A percentile compares a stretch with the other conserved stretches of the same genome.
phyloP scores from a whole-genome alignment of 2,797 vertebrate genomes.

The Macropodus opercularis region DNA sequence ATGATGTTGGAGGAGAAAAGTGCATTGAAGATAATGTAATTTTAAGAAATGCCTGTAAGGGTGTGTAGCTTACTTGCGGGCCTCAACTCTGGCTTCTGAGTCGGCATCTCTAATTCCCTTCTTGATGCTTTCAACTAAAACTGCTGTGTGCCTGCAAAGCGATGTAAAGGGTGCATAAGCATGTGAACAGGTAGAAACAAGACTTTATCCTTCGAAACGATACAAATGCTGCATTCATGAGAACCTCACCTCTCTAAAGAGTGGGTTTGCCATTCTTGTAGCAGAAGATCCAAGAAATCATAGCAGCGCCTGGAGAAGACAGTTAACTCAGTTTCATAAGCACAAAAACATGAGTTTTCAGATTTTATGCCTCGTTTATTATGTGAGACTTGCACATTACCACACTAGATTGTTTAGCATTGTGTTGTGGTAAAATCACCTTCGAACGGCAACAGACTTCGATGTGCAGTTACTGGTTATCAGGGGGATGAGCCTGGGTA shows the following conservation, averaged over 20 bases:
- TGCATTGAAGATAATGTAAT: constrained; percentile 13
- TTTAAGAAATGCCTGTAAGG: constrained; percentile 21
- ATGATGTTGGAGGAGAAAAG: neutral
- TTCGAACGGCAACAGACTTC: constrained; percentile 95
- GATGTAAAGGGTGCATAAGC: neutral
- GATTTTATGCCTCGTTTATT: neutral
- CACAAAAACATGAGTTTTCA: constrained; percentile 6
- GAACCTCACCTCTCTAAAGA: constrained; percentile 91
- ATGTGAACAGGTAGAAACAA: constrained; percentile 3
- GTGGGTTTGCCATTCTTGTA: constrained; percentile 98
- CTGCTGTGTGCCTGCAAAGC: constrained; percentile 88
- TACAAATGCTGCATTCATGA: neutral
- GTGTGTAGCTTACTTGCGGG: constrained; percentile 92
- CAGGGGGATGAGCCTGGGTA: constrained; percentile 95
- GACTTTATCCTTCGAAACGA: neutral
- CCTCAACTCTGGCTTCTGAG: constrained; percentile 95
- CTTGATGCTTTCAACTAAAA: constrained; percentile 96
- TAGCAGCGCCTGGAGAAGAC: constrained; percentile 88
- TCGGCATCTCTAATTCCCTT: constrained; percentile 97
- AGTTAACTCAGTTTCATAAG: constrained; percentile 12
- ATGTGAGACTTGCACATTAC: neutral
- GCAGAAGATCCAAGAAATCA: constrained; percentile 93
- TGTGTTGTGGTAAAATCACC: constrained; percentile 79
- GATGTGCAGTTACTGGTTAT: constrained; percentile 98
- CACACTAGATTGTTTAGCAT: neutral